Evolutionary conservation across 1,140 invertebrate genomes (phyloP).

Genomic region (Drosophila bocki): DNA sequence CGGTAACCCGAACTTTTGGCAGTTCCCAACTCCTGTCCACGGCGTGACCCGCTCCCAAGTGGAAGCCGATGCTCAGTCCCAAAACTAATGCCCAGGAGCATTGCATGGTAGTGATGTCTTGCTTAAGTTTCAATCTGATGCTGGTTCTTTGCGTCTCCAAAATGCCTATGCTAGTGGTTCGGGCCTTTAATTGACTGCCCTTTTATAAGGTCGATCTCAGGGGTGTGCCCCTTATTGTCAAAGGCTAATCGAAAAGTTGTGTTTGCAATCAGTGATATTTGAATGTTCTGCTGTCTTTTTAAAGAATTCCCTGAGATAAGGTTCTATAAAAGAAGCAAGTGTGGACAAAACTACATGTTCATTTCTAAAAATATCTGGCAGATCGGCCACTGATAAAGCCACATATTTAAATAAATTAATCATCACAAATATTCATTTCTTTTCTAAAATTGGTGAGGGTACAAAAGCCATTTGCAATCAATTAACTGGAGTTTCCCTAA

Average conservation of each 20-base stretch:
- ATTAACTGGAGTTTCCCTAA: not conserved
- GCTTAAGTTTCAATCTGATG: not conserved
- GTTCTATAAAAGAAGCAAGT: conserved; percentile 4
- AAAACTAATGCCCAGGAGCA: conserved; percentile 58
- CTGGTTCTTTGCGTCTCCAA: conserved; percentile 7
- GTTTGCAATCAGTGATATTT: conserved; percentile 29
- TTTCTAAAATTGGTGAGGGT: not conserved
- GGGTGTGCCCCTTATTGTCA: conserved; percentile 31
- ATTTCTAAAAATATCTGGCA: conserved; percentile 17
- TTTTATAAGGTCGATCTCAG: conserved; percentile 30
- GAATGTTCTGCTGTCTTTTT: conserved; percentile 4
- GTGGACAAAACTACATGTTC: conserved; percentile 6
- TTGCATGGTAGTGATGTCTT: conserved; percentile 28
- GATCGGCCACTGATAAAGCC: not conserved
- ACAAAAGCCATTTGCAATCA: not conserved
- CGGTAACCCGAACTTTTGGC: conserved; percentile 16
- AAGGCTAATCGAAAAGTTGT: conserved; percentile 48
- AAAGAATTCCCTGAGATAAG: conserved; percentile 11
- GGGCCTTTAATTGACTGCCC: conserved; percentile 2
- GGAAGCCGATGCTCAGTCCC: conserved; percentile 18
- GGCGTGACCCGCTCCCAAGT: conserved; percentile 6
- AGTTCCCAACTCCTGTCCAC: conserved; percentile 23
- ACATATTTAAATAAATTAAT: conserved; percentile 2
- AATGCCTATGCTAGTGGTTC: conserved; percentile 12
- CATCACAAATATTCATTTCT: not conserved